A percentile compares a stretch with the other conserved stretches of the same genome.
Evolutionary conservation across 2,797 vertebrate genomes (phyloP).

Genomic region (Melanotaenia trifasciata): DNA sequence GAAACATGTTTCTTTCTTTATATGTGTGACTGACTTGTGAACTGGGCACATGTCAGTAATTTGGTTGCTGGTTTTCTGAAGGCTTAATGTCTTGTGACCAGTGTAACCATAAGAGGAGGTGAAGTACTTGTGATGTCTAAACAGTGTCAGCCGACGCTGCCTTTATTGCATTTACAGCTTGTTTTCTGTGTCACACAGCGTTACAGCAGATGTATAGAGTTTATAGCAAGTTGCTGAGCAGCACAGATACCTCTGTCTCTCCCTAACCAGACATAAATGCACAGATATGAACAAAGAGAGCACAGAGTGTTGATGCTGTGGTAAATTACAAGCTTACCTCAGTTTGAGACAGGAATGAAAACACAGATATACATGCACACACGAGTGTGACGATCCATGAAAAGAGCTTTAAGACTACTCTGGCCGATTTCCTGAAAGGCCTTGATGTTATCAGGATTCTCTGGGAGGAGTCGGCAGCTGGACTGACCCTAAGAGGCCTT

Average conservation of each 20-base stretch:
- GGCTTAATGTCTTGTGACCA: constrained; percentile 53
- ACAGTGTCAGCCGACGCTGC: constrained; percentile 46
- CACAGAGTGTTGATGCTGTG: constrained; percentile 25
- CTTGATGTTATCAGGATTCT: constrained; percentile 52
- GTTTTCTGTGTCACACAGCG: constrained; percentile 13
- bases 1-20: constrained; percentile 12
- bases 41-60: constrained; percentile 31
- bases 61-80: constrained; percentile 22
- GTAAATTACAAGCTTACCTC: constrained; percentile 41
- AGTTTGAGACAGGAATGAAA: constrained; percentile 25
- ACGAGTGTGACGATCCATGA: constrained; percentile 45
- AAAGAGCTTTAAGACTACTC: constrained; percentile 35
- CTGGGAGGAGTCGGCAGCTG: constrained; percentile 11
- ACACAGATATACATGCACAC: constrained; percentile 21
- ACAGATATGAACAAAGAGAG: constrained; percentile 4
- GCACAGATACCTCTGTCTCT: constrained; percentile 35
- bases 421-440: constrained; percentile 43
- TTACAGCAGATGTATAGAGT: not conserved
- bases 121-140: constrained; percentile 46
- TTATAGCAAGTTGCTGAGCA: constrained; percentile 25
- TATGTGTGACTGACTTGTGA: constrained; percentile 2
- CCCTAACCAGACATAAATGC: constrained; percentile 22
- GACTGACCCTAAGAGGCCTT: not conserved
- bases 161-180: constrained; percentile 44
- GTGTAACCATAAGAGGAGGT: constrained; percentile 6